Evolutionary conservation across 2,113 vertebrate genomes (phyloP).

Genomic region (Nymphicus hollandicus): DNA sequence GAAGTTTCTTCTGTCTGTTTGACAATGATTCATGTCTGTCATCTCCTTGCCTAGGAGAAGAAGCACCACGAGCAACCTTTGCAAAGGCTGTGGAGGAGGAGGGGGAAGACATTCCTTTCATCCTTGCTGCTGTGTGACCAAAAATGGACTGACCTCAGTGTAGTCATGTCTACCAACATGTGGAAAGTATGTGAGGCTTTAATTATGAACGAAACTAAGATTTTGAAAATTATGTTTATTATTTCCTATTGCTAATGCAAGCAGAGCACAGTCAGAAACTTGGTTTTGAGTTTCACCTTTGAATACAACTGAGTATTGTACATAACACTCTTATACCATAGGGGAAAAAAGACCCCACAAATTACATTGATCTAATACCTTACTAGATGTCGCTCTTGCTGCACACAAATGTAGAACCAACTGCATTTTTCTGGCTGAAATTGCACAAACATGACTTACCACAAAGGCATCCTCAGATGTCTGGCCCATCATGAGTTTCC

Average conservation of each 20-base stretch:
- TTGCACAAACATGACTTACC: not conserved
- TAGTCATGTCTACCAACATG: not conserved
- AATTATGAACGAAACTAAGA: not conserved
- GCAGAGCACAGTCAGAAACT: not conserved
- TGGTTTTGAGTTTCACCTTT: not conserved
- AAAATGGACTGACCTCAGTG: not conserved
- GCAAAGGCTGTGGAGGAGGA: not conserved
- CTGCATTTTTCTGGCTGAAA: conserved; percentile 48
- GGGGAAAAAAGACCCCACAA: not conserved
- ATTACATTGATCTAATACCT: not conserved
- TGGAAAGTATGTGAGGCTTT: conserved; percentile 28
- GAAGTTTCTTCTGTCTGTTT: not conserved
- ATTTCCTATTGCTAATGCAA: not conserved
- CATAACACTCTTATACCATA: not conserved
- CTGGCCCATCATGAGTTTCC: not conserved
- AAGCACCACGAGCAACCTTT: not conserved
- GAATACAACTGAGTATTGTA: not conserved
- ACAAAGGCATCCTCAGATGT: conserved; percentile 36
- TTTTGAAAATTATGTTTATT: conserved; percentile 4
- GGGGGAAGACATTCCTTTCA: not conserved
- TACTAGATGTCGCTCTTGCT: conserved; percentile 15
- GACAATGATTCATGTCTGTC: not conserved
- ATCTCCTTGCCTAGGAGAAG: not conserved
- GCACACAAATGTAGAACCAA: conserved; percentile 42
- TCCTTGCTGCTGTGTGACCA: not conserved